phyloP scores from a whole-genome alignment of 1,140 invertebrate species.

The Parasteatoda tepidariorum region DNA sequence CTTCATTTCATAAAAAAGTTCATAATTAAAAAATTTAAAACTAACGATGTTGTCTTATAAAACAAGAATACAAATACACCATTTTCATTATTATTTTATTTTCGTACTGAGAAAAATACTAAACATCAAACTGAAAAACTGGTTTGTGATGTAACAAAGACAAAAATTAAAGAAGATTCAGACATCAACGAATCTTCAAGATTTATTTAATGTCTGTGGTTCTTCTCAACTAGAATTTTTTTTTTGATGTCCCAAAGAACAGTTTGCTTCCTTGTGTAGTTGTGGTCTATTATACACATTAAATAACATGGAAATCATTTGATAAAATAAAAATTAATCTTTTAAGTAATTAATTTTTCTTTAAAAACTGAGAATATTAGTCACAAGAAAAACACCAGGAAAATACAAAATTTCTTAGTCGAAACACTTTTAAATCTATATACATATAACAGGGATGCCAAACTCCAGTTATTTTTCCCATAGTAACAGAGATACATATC shows the following conservation, averaged over 20 bases:
- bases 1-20: no score
- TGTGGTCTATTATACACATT: slow-evolving; percentile 31
- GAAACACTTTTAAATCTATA: no score
- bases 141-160: slow-evolving; percentile 52
- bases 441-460: no score
- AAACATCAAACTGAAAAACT: slow-evolving; percentile 57
- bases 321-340: slow-evolving; percentile 37
- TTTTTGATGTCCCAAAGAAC: slow-evolving; percentile 32
- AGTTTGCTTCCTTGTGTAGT: slow-evolving; percentile 15
- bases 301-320: slow-evolving; percentile 24
- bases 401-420: no score
- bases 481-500: no score
- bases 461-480: no score
- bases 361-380: no score
- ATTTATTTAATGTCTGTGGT: slow-evolving; percentile 40
- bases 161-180: slow-evolving; percentile 54
- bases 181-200: slow-evolving; percentile 51
- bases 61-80: background rate
- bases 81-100: slow-evolving; percentile 50
- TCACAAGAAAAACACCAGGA: no score
- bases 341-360: no score
- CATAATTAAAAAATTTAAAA: no score
- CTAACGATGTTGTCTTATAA: no score
- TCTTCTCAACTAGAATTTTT: slow-evolving; percentile 14
- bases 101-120: slow-evolving; percentile 60